A percentile compares a stretch with the other conserved stretches of the same genome.
phyloP scores from a whole-genome alignment of 1,140 invertebrate genomes.

The Drosophila hydei region DNA sequence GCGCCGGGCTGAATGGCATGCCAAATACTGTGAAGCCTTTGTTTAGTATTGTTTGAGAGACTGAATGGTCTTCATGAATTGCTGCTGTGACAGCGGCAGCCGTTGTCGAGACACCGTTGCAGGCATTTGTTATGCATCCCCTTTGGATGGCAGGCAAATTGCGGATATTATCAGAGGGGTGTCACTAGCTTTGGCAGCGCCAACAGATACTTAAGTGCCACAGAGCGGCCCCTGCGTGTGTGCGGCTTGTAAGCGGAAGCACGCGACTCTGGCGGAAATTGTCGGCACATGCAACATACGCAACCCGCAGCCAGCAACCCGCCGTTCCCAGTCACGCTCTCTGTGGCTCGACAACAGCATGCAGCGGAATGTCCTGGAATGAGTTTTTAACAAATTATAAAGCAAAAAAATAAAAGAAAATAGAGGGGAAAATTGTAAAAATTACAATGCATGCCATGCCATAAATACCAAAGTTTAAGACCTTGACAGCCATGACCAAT shows the following conservation, averaged over 20 bases:
- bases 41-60: not conserved
- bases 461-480: conserved; percentile 77
- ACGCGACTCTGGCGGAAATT: conserved; percentile 76
- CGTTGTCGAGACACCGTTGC: not conserved
- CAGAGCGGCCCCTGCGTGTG: conserved; percentile 45
- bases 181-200: conserved; percentile 43
- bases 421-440: conserved; percentile 36
- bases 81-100: not conserved
- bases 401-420: conserved; percentile 1
- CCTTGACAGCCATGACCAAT: conserved; percentile 79
- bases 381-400: conserved; percentile 70
- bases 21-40: not conserved
- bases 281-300: conserved; percentile 74
- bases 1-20: not conserved
- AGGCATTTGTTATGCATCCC: conserved; percentile 50
- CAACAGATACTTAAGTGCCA: conserved; percentile 77
- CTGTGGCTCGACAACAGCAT: conserved; percentile 39
- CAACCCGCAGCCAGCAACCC: conserved; percentile 6
- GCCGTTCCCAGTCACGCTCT: too few species aligned
- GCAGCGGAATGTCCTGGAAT: conserved; percentile 27
- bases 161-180: conserved; percentile 71
- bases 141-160: conserved; percentile 50
- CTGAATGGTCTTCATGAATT: not conserved
- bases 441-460: conserved; percentile 73
- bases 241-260: conserved; percentile 63